Base-by-base conservation (phyloP, 2,888 invertebrate genomes). In the Chaitophorus viminalis region DNA sequence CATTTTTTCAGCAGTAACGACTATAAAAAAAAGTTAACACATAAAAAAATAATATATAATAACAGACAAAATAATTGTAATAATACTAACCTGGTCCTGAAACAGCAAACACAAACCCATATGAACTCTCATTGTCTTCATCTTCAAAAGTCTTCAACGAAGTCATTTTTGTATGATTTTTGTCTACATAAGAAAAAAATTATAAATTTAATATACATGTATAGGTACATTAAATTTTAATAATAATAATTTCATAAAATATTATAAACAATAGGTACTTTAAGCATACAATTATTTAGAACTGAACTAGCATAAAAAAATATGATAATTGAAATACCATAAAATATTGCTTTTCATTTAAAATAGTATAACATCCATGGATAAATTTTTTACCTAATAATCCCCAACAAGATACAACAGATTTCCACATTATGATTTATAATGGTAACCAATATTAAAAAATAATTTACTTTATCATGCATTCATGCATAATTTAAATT, bases 1-100 rank as follows among this genome's bases (percentile, higher is more conserved):
- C 99, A 99, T 99, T 92, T 96, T 96, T 92, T 99, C 98, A 90
- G 99, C 99, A 89, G 98, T 99, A 82, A 99, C 99, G 92, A 99
- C 99, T 99, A 91, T 89, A 92, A 91, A 46, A 46, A 46, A 46
- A 14, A 14, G 14, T 46, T 1, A 2, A 14, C 46, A 14, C 14
- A 46, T 14, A 14, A 46, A 46, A 2, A 46, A 74, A 21, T 36
- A 89, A 39, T 65, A 85, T 74, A 60, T 89, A 39, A 36, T 79
- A 84, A 60, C 54, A 70, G 5, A 29, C 72, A n/a, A 89, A 81
- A 39, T n/a, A 76, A 65, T 52, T 33, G 3, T 68, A 29, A 68
- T 46, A 36, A 70, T 72, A 91, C 92, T 92, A 92, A 98, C 98
- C 99, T 92, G 99, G 99, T 90, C 99, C 99, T 88, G 99, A 99